phyloP scores from a whole-genome alignment of 2,888 invertebrate species.

The Nezara viridula region DNA sequence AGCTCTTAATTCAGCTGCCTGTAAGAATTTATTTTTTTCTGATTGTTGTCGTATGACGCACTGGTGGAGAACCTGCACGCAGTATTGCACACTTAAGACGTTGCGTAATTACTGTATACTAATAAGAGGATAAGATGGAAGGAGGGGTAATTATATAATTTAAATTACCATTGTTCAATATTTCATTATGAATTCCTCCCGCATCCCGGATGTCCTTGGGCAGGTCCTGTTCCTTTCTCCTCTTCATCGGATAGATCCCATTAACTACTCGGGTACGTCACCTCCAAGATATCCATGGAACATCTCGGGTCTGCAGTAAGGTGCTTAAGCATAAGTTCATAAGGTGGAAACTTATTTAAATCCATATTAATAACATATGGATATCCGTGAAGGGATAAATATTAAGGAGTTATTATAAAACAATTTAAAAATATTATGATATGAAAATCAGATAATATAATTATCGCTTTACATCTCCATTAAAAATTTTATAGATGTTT shows the following conservation, averaged over 20 bases:
- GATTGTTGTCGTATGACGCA: neutral
- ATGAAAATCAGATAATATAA: no score
- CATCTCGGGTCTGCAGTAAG: neutral
- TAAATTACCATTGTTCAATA: constrained; percentile 37
- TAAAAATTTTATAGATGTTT: no score
- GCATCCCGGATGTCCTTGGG: constrained; percentile 39
- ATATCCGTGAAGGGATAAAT: no score
- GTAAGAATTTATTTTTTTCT: neutral
- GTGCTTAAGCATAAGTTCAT: no score
- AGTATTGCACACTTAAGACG: neutral
- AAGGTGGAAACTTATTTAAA: no score
- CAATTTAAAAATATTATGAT: no score
- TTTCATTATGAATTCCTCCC: constrained; percentile 39
- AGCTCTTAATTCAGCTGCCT: no score
- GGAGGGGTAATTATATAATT: constrained; percentile 36
- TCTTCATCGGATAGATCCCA: constrained; percentile 22
- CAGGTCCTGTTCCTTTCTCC: constrained; percentile 45
- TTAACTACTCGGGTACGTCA: constrained; percentile 14
- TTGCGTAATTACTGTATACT: neutral
- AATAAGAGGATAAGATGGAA: neutral
- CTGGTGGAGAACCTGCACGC: neutral
- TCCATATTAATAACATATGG: no score
- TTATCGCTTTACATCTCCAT: no score
- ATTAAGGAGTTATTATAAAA: no score
- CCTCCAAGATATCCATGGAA: neutral